Percentiles rank a stretch among this genome's conserved stretches.
Evolutionary conservation across 2,113 vertebrate species (phyloP).

Genomic region (Galemys pyrenaicus): DNA sequence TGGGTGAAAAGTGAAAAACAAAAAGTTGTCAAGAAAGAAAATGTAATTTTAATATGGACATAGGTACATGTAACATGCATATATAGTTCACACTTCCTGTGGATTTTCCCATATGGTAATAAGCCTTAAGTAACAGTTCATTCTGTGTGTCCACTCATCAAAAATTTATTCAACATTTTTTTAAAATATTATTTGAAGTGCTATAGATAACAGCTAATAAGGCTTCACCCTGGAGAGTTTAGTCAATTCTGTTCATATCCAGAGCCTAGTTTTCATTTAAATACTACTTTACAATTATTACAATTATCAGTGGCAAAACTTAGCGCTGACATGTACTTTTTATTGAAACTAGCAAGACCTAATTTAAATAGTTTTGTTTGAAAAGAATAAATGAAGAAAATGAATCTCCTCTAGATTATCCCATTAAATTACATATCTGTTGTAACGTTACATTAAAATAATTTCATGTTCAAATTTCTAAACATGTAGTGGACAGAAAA

Average conservation of each 20-base stretch:
- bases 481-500: background rate
- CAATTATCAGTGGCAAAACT: background rate
- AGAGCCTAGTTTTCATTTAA: background rate
- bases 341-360: background rate
- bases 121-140: background rate
- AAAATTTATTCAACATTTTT: background rate
- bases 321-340: background rate
- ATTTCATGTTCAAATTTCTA: background rate
- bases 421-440: background rate
- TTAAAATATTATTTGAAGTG: constrained; percentile 11
- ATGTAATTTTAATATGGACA: background rate
- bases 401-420: background rate
- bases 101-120: background rate
- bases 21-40: background rate
- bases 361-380: background rate
- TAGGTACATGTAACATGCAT: background rate
- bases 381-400: background rate
- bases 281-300: background rate
- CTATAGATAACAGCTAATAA: background rate
- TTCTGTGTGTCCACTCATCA: background rate
- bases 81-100: background rate
- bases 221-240: background rate
- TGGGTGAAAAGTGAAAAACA: background rate
- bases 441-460: background rate
- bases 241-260: background rate